These are phyloP conservation scores for Helarctos malayanus DNA, from an alignment of 2,797 vertebrate species.

Conservation along the genomic window DNA sequence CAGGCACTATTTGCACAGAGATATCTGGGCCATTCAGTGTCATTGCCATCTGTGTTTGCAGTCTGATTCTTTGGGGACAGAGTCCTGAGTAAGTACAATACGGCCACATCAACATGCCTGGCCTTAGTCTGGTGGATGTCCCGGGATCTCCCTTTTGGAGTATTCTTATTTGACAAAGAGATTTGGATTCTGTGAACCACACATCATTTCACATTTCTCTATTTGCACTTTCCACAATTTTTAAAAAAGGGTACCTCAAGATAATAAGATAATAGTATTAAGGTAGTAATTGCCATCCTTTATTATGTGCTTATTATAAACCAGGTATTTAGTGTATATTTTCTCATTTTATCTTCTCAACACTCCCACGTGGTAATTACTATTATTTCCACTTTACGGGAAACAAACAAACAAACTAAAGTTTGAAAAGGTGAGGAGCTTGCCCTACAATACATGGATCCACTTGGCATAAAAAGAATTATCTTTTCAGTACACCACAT, in stretches of 20 bases:
- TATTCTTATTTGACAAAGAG: conserved; percentile 1
- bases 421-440: not conserved
- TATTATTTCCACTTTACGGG: not conserved
- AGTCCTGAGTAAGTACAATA: not conserved
- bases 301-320: conserved; percentile 44
- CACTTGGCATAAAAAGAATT: conserved; percentile 31
- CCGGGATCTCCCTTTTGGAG: not conserved
- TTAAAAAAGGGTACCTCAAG: not conserved
- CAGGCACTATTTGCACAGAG: not conserved
- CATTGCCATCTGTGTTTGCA: not conserved
- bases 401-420: not conserved
- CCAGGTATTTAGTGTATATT: not conserved
- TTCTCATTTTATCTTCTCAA: conserved; percentile 54
- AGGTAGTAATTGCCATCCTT: conserved; percentile 12
- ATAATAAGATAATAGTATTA: not conserved
- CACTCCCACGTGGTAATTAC: not conserved
- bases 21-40: not conserved
- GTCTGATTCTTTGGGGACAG: not conserved
- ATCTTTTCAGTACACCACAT: not conserved
- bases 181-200: not conserved
- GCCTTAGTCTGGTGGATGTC: not conserved
- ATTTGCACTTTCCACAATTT: not conserved
- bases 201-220: conserved; percentile 7
- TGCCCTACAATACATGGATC: not conserved
- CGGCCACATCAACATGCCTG: not conserved